These are phyloP conservation scores for Adineta ricciae DNA, from an alignment of 2,888 invertebrate genomes.

Conservation along the genomic window DNA sequence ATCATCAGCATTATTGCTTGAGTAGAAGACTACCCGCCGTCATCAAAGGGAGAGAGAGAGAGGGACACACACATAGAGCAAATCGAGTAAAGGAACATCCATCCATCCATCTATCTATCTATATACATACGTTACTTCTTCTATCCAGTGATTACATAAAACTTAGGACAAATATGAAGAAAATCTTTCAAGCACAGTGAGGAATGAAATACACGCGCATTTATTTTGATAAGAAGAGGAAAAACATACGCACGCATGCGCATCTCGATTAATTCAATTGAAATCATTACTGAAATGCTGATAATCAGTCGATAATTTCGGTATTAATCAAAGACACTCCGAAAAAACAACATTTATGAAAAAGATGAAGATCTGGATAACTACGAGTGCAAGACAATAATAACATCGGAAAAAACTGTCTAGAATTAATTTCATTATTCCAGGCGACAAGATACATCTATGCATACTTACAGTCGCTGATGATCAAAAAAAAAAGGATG, in stretches of 20 bases:
- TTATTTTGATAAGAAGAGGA: neutral
- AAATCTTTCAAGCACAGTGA: neutral
- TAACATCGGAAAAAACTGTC: neutral
- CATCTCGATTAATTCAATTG: neutral
- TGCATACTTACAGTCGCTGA: neutral
- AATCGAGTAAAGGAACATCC: neutral
- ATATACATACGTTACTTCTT: neutral
- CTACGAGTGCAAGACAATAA: neutral
- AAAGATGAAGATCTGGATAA: neutral
- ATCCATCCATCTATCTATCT: neutral
- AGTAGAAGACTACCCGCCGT: neutral
- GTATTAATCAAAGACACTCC: neutral
- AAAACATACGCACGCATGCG: neutral
- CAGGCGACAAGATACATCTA: neutral
- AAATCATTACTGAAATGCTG: neutral
- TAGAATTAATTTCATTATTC: neutral
- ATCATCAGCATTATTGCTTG: neutral
- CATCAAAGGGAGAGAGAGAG: neutral
- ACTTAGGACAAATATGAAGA: neutral
- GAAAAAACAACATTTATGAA: neutral
- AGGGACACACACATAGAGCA: neutral
- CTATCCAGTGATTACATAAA: neutral
- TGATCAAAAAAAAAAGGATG: neutral
- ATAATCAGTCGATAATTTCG: neutral
- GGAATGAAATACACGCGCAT: neutral